Percentiles rank a stretch among this genome's conserved stretches.
Conservation (phyloP, 2,113 vertebrate genomes). For the Pampusana beccarii region DNA sequence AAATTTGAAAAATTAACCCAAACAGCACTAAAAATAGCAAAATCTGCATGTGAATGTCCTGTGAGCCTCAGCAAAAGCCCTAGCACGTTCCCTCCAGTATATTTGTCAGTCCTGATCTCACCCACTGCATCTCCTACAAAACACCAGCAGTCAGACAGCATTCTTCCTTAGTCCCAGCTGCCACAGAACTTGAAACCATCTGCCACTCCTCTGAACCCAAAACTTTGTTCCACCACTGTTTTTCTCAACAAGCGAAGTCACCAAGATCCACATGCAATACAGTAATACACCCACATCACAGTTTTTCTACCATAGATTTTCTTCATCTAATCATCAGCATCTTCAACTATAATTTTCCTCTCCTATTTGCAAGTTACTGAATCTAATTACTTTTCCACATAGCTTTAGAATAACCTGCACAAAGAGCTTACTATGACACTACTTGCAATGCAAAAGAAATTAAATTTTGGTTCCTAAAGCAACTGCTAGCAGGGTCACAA, state of each 20-base stretch:
- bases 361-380: background rate
- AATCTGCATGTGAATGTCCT: background rate
- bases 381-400: background rate
- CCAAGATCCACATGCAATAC: background rate
- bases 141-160: background rate
- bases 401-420: background rate
- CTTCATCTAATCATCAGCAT: background rate
- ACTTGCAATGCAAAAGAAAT: background rate
- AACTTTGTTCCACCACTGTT: background rate
- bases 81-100: background rate
- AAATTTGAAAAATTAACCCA: background rate
- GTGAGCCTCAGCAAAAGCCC: background rate
- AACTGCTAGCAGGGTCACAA: background rate
- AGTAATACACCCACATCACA: background rate
- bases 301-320: background rate
- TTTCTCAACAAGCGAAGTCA: background rate
- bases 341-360: background rate
- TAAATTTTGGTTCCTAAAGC: background rate
- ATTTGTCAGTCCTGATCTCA: background rate
- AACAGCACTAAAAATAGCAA: background rate
- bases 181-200: background rate
- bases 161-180: background rate
- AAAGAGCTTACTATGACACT: background rate
- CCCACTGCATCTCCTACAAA: background rate
- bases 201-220: background rate